Base-by-base conservation (phyloP, 2,888 invertebrate species). In the Drosophila melanosoma region DNA sequence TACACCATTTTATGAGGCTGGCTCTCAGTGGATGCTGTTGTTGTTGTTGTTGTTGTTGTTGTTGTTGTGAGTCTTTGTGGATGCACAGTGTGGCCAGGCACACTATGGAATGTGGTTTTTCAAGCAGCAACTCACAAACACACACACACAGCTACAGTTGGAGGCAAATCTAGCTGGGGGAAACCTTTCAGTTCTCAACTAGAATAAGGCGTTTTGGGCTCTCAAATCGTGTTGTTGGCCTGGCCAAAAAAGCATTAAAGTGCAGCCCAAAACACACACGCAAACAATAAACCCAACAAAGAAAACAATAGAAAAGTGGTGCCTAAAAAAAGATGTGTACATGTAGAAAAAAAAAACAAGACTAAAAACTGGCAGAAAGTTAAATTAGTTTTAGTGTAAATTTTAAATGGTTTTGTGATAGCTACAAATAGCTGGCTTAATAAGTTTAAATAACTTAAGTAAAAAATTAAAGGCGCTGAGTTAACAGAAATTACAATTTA, bases 91-190 rank as follows among this genome's bases (percentile, higher is more conserved):
- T 61, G 66, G 63, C 75, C 77, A 80, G 79, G 87, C 90, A 83
- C 87, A 89, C 90, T 89, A 83, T 83, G 87, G 87, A 87, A 87
- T 87, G 87, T 74, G 87, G 87, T 87, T 90, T 87, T 89, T 87
- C 90, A 76, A 90, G 83, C 87, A 74, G 63, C 72, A 42, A 63
- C 73, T 32, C 75, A 82, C 74, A 69, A 57, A 81, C 38, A 67
- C 53, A 62, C 42, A 49, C 59, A 60, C 35, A 58, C 36, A 45
- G 29, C 51, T 48, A 61, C 15, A 67, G 52, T 29, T 57, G 45
- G 33, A 70, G 72, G 33, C 73, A 67, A 45, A 61, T 62, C 56
- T 0, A 53, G 61, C 73, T 66, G 53, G 32, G 53, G 32, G 49
- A 64, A 74, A 65, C 63, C 69, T 74, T 73, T 67, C 53, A 53